These are phyloP conservation scores for Kryphioiulus occultus DNA, from an alignment of 2,888 invertebrate genomes.

Conservation along the genomic window DNA sequence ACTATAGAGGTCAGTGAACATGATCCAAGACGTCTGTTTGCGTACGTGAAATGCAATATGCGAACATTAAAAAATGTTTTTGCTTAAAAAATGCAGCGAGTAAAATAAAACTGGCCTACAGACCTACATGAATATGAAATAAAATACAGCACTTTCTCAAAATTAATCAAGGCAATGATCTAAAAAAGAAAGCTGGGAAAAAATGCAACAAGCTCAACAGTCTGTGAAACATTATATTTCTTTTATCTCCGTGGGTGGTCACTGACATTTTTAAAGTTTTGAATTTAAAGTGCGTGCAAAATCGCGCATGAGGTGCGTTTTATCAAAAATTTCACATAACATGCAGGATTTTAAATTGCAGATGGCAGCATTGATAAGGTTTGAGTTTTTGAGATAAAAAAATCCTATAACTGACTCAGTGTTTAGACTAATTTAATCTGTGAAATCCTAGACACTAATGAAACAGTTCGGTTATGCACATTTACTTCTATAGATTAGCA, in stretches of 20 bases:
- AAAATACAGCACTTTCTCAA: constrained; percentile 27
- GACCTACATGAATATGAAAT: constrained; percentile 44
- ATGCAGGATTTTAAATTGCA: neutral
- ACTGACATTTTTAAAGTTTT: neutral
- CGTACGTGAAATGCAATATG: constrained; percentile 19
- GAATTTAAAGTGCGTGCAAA: neutral
- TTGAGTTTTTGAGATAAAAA: too few species aligned
- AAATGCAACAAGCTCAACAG: constrained; percentile 35
- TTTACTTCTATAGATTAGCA: too few species aligned
- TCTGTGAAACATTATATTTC: constrained; percentile 11
- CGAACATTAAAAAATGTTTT: neutral
- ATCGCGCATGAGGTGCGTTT: neutral
- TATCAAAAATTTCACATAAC: neutral
- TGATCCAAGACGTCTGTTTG: neutral
- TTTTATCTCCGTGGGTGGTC: constrained; percentile 29
- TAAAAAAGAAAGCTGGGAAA: neutral
- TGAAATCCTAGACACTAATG: too few species aligned
- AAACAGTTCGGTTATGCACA: too few species aligned
- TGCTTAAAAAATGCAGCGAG: neutral
- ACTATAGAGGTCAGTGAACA: neutral
- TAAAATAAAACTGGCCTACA: constrained; percentile 35
- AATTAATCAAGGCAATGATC: constrained; percentile 20
- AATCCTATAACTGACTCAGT: too few species aligned
- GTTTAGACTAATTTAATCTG: too few species aligned
- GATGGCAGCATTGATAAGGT: too few species aligned